Percentiles rank a stretch among this genome's conserved stretches.
phyloP scores from a whole-genome alignment of 1,140 invertebrate species.

The Drosophila athabasca region DNA sequence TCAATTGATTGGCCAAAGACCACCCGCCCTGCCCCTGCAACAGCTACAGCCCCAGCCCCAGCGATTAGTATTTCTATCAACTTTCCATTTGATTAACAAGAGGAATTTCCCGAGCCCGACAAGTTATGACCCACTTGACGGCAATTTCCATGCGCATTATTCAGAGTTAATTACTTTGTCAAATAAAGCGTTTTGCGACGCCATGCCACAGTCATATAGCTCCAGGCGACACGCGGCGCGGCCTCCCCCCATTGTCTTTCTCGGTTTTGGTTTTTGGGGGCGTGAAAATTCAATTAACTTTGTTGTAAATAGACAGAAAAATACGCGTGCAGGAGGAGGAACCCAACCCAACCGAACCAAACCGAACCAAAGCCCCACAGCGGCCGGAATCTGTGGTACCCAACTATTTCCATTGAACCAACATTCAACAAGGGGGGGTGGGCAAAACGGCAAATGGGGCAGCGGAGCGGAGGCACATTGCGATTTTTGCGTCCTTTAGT shows the following conservation, averaged over 20 bases:
- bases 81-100: conserved; percentile 46
- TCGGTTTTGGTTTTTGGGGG: conserved; percentile 32
- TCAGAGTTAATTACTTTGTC: conserved; percentile 75
- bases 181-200: conserved; percentile 59
- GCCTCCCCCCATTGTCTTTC: conserved; percentile 27
- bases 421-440: conserved; percentile 28
- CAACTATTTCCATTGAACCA: conserved; percentile 67
- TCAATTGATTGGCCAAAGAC: conserved; percentile 39
- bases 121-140: conserved; percentile 66
- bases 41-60: not conserved
- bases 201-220: not conserved
- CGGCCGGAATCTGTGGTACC: conserved; percentile 7
- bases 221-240: conserved; percentile 3
- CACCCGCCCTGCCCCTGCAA: not conserved
- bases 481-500: conserved; percentile 53
- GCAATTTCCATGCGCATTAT: conserved; percentile 71
- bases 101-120: conserved; percentile 40
- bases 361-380: conserved; percentile 1
- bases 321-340: not conserved
- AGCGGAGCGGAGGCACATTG: conserved; percentile 24
- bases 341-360: no score
- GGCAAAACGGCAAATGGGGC: conserved; percentile 9
- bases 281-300: conserved; percentile 78
- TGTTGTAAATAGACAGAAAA: conserved; percentile 51
- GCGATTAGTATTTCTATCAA: conserved; percentile 24